These are phyloP conservation scores for Acanthopleura granulata DNA, from an alignment of 2,888 invertebrate species.

Conservation along the genomic window DNA sequence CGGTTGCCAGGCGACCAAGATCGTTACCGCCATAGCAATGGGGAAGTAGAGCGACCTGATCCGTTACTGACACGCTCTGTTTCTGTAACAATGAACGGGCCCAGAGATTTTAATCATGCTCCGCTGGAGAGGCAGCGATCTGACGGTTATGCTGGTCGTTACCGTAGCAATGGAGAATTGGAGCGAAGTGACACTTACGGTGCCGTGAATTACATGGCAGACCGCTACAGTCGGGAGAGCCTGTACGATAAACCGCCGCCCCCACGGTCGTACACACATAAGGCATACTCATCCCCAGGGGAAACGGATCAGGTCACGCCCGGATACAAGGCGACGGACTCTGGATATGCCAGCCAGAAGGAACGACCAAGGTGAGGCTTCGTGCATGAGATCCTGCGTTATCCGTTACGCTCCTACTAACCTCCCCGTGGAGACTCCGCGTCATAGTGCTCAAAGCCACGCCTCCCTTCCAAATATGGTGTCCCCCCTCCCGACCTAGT, in stretches of 20 bases:
- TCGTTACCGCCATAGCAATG: no score
- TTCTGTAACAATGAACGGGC: not conserved
- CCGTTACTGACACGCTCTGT: not conserved
- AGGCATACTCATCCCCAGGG: not conserved
- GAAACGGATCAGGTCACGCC: no score
- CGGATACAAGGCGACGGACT: slow-evolving; percentile 32
- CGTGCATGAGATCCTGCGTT: no score
- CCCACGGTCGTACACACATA: slow-evolving; percentile 1
- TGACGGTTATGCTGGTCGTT: not conserved
- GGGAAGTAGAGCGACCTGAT: no score
- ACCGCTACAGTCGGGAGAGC: slow-evolving; percentile 30
- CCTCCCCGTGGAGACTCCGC: no score
- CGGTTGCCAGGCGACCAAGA: no score
- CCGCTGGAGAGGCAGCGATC: not conserved
- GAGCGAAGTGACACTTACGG: not conserved
- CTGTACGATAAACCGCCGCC: slow-evolving; percentile 2
- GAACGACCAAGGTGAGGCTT: slow-evolving; percentile 51
- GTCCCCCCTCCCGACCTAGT: no score
- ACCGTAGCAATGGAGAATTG: not conserved
- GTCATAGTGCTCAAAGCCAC: no score
- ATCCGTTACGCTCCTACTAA: no score
- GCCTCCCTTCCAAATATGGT: no score
- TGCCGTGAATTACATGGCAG: slow-evolving; percentile 10
- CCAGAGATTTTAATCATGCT: not conserved
- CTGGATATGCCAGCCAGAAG: slow-evolving; percentile 42